These are phyloP conservation scores for Poecilia picta DNA, from an alignment of 2,797 vertebrate species.

Conservation along the genomic window DNA sequence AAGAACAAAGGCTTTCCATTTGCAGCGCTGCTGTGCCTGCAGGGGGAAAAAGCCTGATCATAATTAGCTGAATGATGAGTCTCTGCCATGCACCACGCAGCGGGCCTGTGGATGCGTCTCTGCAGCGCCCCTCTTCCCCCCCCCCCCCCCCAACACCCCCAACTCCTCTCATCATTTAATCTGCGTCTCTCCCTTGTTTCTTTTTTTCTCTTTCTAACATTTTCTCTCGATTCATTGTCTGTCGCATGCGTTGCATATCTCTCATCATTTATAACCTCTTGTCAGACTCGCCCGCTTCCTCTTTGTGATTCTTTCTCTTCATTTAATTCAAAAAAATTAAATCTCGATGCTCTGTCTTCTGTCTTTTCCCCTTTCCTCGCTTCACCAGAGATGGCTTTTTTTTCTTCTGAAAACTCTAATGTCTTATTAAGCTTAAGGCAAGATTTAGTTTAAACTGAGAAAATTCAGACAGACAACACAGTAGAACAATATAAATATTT, in stretches of 20 bases:
- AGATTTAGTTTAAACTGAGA: not conserved
- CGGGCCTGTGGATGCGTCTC: conserved; percentile 75
- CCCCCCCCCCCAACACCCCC: too few relatives aligned
- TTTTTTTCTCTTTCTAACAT: conserved; percentile 61
- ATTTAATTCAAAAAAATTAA: conserved; percentile 52
- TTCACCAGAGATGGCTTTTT: not conserved
- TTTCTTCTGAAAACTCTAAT: not conserved
- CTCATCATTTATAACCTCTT: conserved; percentile 51
- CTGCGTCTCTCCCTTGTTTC: conserved; percentile 29
- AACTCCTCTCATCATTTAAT: conserved; percentile 47
- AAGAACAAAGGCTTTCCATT: conserved; percentile 86
- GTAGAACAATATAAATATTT: not conserved
- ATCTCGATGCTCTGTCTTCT: conserved; percentile 5
- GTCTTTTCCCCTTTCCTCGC: conserved; percentile 4
- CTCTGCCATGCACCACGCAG: conserved; percentile 80
- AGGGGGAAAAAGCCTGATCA: conserved; percentile 82
- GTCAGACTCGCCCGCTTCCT: conserved; percentile 24
- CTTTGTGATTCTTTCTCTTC: conserved; percentile 50
- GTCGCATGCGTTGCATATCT: conserved; percentile 36
- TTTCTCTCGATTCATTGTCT: conserved; percentile 61
- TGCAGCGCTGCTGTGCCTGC: conserved; percentile 80
- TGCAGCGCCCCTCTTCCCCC: conserved; percentile 45
- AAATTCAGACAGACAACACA: not conserved
- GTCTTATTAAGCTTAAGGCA: not conserved
- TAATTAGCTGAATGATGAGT: conserved; percentile 88